Conservation (phyloP, 2,888 invertebrate genomes). For the Cataglyphis cursor region DNA sequence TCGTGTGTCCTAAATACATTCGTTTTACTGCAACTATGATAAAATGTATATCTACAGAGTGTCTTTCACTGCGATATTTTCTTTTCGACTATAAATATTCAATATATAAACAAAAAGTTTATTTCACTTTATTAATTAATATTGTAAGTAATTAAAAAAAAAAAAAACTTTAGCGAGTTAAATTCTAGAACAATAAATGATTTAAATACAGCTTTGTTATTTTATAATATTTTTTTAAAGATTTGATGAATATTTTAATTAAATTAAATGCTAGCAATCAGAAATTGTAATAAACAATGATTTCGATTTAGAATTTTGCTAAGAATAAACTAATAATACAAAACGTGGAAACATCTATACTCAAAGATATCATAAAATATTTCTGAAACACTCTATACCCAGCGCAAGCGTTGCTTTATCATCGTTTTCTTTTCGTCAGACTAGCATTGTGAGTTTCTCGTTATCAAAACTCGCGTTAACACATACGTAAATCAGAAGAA, state of each 20-base stretch:
- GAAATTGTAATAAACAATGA: background rate
- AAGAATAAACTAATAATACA: background rate
- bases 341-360: background rate
- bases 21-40: slow-evolving; percentile 32
- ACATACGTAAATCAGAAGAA: slow-evolving; percentile 34
- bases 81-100: background rate
- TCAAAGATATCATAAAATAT: slow-evolving; percentile 13
- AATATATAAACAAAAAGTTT: background rate
- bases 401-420: slow-evolving; percentile 23
- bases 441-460: slow-evolving; percentile 13
- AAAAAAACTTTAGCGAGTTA: background rate
- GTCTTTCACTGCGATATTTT: slow-evolving; percentile 7
- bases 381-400: slow-evolving; percentile 6
- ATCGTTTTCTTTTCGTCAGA: slow-evolving; percentile 29
- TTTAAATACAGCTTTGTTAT: background rate
- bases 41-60: slow-evolving; percentile 22
- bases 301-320: background rate
- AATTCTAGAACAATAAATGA: slow-evolving; percentile 5
- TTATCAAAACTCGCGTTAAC: slow-evolving; percentile 31
- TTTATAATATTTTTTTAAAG: background rate
- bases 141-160: background rate
- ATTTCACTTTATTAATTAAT: background rate
- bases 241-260: background rate
- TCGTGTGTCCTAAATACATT: slow-evolving; percentile 53
- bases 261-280: background rate